Base-by-base conservation (phyloP, 35 echinoderm and acorn worm species). In the Lytechinus variegatus region DNA sequence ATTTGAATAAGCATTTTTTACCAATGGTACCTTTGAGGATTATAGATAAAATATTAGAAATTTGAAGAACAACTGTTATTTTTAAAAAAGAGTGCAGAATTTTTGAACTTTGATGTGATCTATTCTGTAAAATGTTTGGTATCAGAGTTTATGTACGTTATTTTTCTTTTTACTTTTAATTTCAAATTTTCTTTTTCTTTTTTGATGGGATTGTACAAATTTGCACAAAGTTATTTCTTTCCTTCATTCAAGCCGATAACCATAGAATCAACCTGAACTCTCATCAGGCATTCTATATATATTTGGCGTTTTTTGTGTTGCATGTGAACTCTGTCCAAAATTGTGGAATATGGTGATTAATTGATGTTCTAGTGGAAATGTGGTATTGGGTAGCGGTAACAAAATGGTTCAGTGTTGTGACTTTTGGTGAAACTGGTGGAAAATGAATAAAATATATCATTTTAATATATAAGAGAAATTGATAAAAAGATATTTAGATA, bases 1-100 rank as follows among this genome's bases (percentile, higher is more conserved):
- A 90, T 90, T 90, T 90, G 88, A 90, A 90, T 90, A 90, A 90
- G 88, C 28, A 90, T 90, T 90, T 90, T 90, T 90, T 90, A 90
- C 88, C 88, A 90, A 90, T 90, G 88, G 88, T 90, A 90, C 88
- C 88, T 90, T 90, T 90, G 88, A 90, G 52, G 88, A 90, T 52
- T 90, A 90, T 90, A 90, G 88, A 90, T 90, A 90, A 90, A 90
- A 90, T 44, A 90, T 90, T 90, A 90, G 88, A 90, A 54, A 90
- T 90, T 90, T 90, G 52, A 90, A 90, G 88, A 90, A 90, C 88
- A 90, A 90, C 88, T 33, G 16, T 90, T 90, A 90, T 90, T 90
- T 90, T 90, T 90, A 51, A 90, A 90, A 71, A 79, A 90, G 88
- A 44, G 88, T 90, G 52, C 88, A 90, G 88, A 90, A 90, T 90